A percentile compares a stretch with the other conserved stretches of the same genome.
Conservation (phyloP, 1,140 invertebrate genomes). For the Hypothenemus hampei region DNA sequence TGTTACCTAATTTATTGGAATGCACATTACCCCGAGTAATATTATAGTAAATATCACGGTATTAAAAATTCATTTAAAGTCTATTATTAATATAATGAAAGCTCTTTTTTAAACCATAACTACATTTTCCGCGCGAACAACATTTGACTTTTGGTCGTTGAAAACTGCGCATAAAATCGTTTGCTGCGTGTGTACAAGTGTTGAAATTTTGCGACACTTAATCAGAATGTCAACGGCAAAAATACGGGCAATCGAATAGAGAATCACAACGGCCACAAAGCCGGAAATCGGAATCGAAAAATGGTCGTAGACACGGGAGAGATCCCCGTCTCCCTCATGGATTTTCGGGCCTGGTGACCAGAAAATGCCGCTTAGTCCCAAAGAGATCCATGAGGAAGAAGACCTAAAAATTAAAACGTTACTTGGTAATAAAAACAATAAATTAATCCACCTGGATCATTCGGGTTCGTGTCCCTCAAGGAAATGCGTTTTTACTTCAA, state of each 20-base stretch:
- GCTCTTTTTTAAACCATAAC: slow-evolving; percentile 27
- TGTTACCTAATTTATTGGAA: too few species aligned
- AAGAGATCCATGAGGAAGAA: slow-evolving; percentile 40
- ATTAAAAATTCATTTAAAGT: slow-evolving; percentile 31
- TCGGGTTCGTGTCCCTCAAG: slow-evolving; percentile 65
- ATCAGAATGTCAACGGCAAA: slow-evolving; percentile 22
- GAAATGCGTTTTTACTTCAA: slow-evolving; percentile 77
- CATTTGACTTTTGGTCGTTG: background rate
- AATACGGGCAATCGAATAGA: slow-evolving; percentile 25
- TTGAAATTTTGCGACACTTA: slow-evolving; percentile 5
- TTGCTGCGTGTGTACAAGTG: background rate
- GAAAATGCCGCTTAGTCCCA: slow-evolving; percentile 32
- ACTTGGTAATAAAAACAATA: background rate
- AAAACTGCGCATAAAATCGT: background rate
- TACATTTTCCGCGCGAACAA: slow-evolving; percentile 10
- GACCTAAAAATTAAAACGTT: slow-evolving; percentile 30
- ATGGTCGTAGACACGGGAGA: slow-evolving; percentile 11
- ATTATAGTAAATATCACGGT: slow-evolving; percentile 31
- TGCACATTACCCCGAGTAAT: slow-evolving; percentile 18
- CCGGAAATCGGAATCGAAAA: slow-evolving; percentile 13
- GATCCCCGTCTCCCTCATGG: slow-evolving; percentile 37
- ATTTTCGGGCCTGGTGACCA: slow-evolving; percentile 26
- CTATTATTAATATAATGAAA: slow-evolving; percentile 33
- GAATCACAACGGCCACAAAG: slow-evolving; percentile 25
- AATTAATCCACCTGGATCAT: slow-evolving; percentile 53